phyloP scores from a whole-genome alignment of 2,888 invertebrate genomes.

The Pseudococcus jackbeardsleyi region DNA sequence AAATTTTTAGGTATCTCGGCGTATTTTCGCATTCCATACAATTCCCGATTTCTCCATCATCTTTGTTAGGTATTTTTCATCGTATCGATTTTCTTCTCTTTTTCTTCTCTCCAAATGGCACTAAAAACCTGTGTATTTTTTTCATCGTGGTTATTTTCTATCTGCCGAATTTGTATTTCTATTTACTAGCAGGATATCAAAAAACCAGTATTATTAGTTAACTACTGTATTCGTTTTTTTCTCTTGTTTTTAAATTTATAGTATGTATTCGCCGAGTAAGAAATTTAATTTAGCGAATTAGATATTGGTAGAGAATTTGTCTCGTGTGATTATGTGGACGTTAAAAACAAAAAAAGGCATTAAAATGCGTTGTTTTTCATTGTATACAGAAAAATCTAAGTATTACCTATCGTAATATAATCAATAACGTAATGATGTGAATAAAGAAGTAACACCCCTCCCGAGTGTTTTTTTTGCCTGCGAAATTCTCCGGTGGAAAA shows the following conservation, averaged over 20 bases:
- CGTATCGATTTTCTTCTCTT: background rate
- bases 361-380: slow-evolving; percentile 1
- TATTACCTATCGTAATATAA: background rate
- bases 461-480: background rate
- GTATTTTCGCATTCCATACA: slow-evolving; percentile 18
- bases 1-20: slow-evolving; percentile 14
- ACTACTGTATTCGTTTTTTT: background rate
- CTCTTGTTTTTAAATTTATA: background rate
- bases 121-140: background rate
- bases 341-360: background rate
- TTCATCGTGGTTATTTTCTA: background rate
- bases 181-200: background rate
- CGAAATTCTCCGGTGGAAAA: background rate
- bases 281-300: slow-evolving; percentile 19
- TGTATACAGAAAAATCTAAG: background rate
- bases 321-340: slow-evolving; percentile 21
- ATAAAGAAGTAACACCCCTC: slow-evolving; percentile 11
- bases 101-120: background rate
- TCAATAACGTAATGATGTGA: slow-evolving; percentile 1
- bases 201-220: slow-evolving; percentile 18
- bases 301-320: background rate
- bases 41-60: background rate
- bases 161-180: background rate
- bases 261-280: background rate
- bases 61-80: background rate